Evolutionary conservation across 2,113 vertebrate genomes (phyloP), one percentile per base, ranked within the genome.

Genomic region (Gobiocypris rarus): DNA sequence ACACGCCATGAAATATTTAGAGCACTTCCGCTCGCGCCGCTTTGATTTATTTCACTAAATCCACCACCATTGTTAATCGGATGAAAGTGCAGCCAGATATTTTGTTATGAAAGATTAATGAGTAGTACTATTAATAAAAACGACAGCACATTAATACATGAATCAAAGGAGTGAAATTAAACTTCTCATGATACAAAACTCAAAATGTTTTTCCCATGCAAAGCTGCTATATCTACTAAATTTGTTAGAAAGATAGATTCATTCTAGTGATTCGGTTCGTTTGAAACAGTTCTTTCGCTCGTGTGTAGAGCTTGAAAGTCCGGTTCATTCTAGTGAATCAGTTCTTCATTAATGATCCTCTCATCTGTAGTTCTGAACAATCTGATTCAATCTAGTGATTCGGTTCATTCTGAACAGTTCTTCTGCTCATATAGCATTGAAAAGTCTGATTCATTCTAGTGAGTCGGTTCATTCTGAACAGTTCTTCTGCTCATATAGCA

Each of bases 1-100:
- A 77, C 75, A 58, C 54, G 7, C 5, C 54, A 59, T 77, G 75
- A 77, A 93, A 93, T 93, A 92, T 94, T 93, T 90, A 94, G 84
- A 74, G 85, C 77, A 90, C 88, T 89, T 84, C 87, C 79, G 52
- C 70, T 82, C 34, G 6, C 52, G 5, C 28, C 17, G 61, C 67
- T 70, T 70, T 73, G 41, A 48, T 73, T 73, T 45, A 73, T 73
- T 73, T 73, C 41, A 24, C 70, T 73, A 48, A 73, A 73, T 73
- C 70, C 38, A 4, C 69, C 41, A 24, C 41, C 50, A 75, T 75
- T 75, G 74, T 38, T 56, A 52, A 56, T 56, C 15, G 48, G 74
- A 75, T 73, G 70, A 73, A 45, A 74, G 45, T 9, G 9, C 52
- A 56, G 54, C 9, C 9, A 75, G 26, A 75, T 75, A 75, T 31